A percentile compares a stretch with the other conserved stretches of the same genome.
Conservation (phyloP, 2,797 vertebrate species). For the Ciconia nigra region DNA sequence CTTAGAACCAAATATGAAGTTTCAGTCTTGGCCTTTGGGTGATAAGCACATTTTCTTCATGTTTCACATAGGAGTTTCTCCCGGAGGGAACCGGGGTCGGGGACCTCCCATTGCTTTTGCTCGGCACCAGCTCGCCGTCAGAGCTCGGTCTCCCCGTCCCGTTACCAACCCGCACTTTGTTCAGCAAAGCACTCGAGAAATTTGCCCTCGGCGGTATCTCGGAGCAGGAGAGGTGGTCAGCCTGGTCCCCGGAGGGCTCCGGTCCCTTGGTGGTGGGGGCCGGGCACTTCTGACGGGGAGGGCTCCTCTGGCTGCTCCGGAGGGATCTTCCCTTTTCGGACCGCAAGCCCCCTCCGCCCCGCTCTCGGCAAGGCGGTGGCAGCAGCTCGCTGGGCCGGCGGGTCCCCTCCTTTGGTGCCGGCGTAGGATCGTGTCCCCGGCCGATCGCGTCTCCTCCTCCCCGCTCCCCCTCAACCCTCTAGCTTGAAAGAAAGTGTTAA, state of each 20-base stretch:
- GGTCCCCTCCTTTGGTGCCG: not conserved
- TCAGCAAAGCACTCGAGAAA: not conserved
- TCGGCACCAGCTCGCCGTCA: not conserved
- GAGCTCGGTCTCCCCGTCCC: not conserved
- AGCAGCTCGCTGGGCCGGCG: not conserved
- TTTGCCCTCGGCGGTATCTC: fast-evolving
- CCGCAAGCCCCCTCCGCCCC: not conserved
- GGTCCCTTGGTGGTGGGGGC: not conserved
- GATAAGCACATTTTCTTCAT: not conserved
- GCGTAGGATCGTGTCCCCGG: not conserved
- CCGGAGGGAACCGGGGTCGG: not conserved
- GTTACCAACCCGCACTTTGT: not conserved
- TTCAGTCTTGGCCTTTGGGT: conserved; percentile 23
- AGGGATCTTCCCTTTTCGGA: not conserved
- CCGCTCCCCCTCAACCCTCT: not conserved
- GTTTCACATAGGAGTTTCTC: not conserved
- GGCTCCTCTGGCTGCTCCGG: not conserved
- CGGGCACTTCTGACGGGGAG: not conserved
- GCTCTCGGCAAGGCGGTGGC: not conserved
- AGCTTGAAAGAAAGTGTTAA: conserved; percentile 43
- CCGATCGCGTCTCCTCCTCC: not conserved
- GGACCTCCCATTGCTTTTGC: not conserved
- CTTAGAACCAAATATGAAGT: conserved; percentile 39
- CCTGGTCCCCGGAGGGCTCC: not conserved
- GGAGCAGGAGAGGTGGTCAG: not conserved